Conservation (phyloP, 2,797 vertebrate genomes). For the Petrocephalus schoutedeni region DNA sequence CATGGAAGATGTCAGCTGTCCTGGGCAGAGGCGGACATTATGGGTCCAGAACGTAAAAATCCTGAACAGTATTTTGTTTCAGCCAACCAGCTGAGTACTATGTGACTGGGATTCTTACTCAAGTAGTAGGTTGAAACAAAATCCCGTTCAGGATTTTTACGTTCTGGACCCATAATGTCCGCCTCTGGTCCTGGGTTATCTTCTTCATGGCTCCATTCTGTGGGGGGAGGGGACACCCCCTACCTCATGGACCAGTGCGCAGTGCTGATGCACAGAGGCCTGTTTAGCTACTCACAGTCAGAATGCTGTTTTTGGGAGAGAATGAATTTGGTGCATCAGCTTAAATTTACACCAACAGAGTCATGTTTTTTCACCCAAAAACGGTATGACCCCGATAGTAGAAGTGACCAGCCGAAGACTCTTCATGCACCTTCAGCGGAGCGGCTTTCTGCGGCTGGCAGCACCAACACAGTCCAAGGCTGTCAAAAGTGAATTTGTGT, state of each 20-base stretch:
- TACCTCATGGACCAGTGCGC: neutral
- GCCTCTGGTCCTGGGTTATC: no score
- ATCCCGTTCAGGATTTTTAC: no score
- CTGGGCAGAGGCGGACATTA: neutral
- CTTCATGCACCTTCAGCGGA: neutral
- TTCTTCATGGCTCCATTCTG: neutral
- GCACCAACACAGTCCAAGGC: neutral
- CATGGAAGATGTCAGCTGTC: neutral
- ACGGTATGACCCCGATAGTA: neutral
- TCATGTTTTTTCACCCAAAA: neutral
- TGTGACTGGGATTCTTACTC: neutral
- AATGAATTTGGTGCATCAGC: neutral
- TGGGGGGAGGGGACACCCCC: neutral
- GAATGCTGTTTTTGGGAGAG: neutral
- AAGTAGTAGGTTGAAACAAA: no score
- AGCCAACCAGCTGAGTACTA: no score
- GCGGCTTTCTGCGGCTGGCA: neutral
- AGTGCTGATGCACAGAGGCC: neutral
- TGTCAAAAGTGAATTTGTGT: neutral
- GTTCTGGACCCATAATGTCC: no score
- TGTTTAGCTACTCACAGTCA: neutral
- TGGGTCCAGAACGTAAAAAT: no score
- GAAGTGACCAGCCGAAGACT: neutral
- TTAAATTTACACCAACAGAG: neutral
- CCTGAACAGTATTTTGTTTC: no score